Percentiles rank a stretch among this genome's conserved stretches.
Conservation (phyloP, 2,888 invertebrate genomes). For the Drosophila suboccidentalis region DNA sequence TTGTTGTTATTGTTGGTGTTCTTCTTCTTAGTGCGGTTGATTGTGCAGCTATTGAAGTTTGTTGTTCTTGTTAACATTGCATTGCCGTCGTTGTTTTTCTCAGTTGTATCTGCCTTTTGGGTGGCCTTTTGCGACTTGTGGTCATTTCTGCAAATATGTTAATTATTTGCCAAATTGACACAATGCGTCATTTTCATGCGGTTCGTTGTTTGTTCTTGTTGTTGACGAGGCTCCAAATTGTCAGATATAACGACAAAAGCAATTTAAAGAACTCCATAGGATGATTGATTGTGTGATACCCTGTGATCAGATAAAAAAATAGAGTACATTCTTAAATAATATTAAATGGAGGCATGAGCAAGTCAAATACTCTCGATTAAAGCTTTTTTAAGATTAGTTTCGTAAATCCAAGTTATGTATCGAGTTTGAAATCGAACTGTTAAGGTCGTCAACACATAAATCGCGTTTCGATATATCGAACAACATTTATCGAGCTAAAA, state of each 20-base stretch:
- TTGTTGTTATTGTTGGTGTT: conserved; percentile 16
- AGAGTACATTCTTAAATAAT: not conserved
- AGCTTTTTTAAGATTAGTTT: too few species aligned
- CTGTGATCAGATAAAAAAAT: not conserved
- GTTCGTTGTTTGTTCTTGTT: not conserved
- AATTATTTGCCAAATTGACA: conserved; percentile 65
- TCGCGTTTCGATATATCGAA: too few species aligned
- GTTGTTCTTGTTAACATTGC: conserved; percentile 46
- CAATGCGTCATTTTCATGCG: conserved; percentile 33
- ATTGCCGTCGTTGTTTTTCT: conserved; percentile 20
- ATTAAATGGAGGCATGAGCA: too few species aligned
- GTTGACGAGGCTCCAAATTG: not conserved
- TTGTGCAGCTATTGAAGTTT: conserved; percentile 9
- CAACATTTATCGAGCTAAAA: too few species aligned
- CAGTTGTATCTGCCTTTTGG: conserved; percentile 25
- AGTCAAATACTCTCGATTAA: too few species aligned
- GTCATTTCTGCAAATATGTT: conserved; percentile 46
- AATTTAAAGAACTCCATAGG: not conserved
- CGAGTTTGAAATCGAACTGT: too few species aligned
- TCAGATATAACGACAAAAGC: not conserved
- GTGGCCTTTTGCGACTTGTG: conserved; percentile 16
- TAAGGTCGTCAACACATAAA: too few species aligned
- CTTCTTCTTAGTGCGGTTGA: conserved; percentile 28
- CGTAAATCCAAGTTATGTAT: too few species aligned
- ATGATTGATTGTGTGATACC: not conserved